A percentile compares a stretch with the other conserved stretches of the same genome.
Conservation (phyloP, 92 coral and sea anemone genomes). For the Umimayanthus chanpuru region DNA sequence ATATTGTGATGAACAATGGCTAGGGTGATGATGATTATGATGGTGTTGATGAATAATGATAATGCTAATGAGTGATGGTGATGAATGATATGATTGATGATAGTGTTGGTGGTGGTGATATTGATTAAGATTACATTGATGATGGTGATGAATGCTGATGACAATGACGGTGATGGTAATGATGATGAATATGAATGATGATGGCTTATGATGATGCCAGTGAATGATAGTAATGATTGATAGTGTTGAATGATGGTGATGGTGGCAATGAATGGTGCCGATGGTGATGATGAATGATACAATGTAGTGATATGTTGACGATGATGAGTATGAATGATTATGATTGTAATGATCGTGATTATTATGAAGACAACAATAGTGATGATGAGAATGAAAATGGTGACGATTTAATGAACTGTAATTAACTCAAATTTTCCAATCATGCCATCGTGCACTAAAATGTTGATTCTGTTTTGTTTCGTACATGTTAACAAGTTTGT, state of each 20-base stretch:
- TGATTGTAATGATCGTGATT: neutral
- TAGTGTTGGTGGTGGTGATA: no score
- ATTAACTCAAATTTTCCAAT: no score
- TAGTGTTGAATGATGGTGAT: neutral
- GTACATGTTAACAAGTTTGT: no score
- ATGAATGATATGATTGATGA: neutral
- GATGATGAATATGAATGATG: neutral
- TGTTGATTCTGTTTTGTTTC: no score
- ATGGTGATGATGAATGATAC: neutral
- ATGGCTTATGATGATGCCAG: neutral
- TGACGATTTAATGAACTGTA: neutral
- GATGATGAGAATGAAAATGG: no score
- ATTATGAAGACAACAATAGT: neutral
- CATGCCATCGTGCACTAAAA: no score
- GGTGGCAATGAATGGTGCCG: neutral
- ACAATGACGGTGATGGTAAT: neutral
- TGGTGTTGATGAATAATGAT: no score
- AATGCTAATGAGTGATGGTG: no score
- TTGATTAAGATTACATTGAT: no score
- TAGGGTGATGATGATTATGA: neutral
- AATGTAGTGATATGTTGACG: no score
- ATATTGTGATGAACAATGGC: no score
- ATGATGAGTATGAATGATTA: neutral
- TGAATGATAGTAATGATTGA: neutral
- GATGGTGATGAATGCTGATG: neutral